These are phyloP conservation scores for Aproaerema taeniolella DNA, from an alignment of 2,888 invertebrate species.

Conservation along the genomic window DNA sequence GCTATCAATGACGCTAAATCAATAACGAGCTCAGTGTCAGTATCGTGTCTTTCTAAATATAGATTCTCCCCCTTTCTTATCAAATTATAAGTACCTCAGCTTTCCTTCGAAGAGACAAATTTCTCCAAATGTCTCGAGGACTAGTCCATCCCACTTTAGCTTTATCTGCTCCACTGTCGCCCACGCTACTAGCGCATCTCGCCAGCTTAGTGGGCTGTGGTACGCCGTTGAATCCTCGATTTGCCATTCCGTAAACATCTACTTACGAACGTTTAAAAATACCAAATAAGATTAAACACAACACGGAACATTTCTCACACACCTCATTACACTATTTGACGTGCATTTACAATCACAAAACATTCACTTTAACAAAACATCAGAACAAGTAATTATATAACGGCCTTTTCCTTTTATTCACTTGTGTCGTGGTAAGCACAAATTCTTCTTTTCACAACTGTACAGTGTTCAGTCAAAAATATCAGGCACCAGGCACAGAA, in stretches of 20 bases:
- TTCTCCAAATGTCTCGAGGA: conserved; percentile 71
- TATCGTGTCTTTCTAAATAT: conserved; percentile 3
- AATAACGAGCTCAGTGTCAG: conserved; percentile 28
- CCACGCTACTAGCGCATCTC: conserved; percentile 65
- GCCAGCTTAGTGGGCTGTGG: conserved; percentile 51
- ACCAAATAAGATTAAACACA: conserved; percentile 26
- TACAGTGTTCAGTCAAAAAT: no score
- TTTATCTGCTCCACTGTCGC: conserved; percentile 59
- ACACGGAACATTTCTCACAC: conserved; percentile 31
- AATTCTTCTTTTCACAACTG: conserved; percentile 20
- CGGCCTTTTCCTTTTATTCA: conserved; percentile 31
- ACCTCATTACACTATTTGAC: conserved; percentile 35
- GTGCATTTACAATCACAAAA: conserved; percentile 28
- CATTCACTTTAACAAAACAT: conserved; percentile 21
- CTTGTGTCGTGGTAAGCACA: conserved; percentile 22
- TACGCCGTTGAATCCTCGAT: conserved; percentile 50
- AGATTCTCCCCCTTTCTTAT: neutral
- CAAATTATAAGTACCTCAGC: conserved; percentile 42
- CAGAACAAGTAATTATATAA: conserved; percentile 24
- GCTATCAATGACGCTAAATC: conserved; percentile 26
- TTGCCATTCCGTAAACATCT: conserved; percentile 57
- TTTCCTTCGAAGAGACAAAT: conserved; percentile 65
- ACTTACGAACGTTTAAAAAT: conserved; percentile 14
- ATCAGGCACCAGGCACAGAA: no score
- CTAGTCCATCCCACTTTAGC: conserved; percentile 68